Percentiles rank a stretch among this genome's conserved stretches.
These are phyloP conservation scores for Chrosomus eos DNA, from an alignment of 2,797 vertebrate genomes.

Conservation along the genomic window DNA sequence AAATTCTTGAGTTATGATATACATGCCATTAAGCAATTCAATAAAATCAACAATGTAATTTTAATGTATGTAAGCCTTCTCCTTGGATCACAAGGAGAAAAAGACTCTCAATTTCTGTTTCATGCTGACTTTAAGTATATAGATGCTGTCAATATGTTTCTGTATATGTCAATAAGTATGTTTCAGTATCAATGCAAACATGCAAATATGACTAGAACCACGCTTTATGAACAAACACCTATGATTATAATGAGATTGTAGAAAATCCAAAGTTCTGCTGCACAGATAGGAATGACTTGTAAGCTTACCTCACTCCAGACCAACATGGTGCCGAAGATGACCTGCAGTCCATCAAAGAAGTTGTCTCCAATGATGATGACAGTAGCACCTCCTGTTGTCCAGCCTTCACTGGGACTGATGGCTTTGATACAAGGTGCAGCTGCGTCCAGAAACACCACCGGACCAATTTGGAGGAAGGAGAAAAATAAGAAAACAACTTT, in stretches of 20 bases:
- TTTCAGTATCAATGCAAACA: background rate
- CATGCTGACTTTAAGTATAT: too few relatives aligned
- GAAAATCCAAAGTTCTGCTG: background rate
- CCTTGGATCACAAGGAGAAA: too few relatives aligned
- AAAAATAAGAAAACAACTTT: background rate
- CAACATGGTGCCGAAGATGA: conserved; percentile 99
- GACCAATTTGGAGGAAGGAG: background rate
- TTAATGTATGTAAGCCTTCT: too few relatives aligned
- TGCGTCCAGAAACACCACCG: conserved; percentile 75
- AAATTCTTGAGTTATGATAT: too few relatives aligned
- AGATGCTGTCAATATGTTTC: background rate
- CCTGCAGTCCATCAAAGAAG: conserved; percentile 99
- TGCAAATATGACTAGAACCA: background rate
- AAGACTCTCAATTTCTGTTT: too few relatives aligned
- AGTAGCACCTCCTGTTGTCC: conserved; percentile 98
- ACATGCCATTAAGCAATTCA: too few relatives aligned
- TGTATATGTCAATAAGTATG: too few relatives aligned
- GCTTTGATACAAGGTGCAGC: conserved; percentile 99
- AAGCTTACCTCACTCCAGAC: conserved; percentile 97
- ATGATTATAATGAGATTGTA: background rate
- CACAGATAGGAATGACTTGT: conserved; percentile 45
- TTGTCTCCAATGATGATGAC: conserved; percentile 99
- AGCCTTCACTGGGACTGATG: conserved; percentile 98
- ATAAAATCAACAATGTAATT: too few relatives aligned
- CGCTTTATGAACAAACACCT: background rate